Evolutionary conservation across 2,888 invertebrate genomes (phyloP).

Genomic region (Chalcis sispes): DNA sequence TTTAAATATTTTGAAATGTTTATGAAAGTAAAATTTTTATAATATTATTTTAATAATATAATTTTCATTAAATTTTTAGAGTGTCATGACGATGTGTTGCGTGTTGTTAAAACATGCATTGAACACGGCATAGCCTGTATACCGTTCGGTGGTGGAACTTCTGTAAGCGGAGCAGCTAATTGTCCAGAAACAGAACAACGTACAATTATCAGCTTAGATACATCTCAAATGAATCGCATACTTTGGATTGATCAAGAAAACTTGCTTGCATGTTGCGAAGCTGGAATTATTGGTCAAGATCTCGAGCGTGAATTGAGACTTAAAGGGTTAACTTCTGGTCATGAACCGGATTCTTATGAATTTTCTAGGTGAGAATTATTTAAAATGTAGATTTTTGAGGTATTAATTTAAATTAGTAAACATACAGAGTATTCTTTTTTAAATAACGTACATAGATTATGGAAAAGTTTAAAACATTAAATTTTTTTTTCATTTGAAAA

Average conservation of each 20-base stretch:
- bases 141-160: conserved; percentile 96
- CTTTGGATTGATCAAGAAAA: conserved; percentile 94
- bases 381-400: too few relatives aligned
- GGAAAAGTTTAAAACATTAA: too few relatives aligned
- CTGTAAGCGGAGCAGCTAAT: conserved; percentile 91
- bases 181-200: conserved; percentile 88
- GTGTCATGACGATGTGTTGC: conserved; percentile 89
- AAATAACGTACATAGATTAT: too few relatives aligned
- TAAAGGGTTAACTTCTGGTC: conserved; percentile 92
- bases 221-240: conserved; percentile 96
- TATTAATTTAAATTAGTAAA: too few relatives aligned
- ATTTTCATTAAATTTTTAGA: too few relatives aligned
- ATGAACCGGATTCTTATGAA: conserved; percentile 99
- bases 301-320: conserved; percentile 89
- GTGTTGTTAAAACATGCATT: conserved; percentile 86
- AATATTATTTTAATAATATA: too few relatives aligned
- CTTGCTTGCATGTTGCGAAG: conserved; percentile 88
- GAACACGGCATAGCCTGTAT: conserved; percentile 88
- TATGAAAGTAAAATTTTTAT: too few relatives aligned
- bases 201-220: conserved; percentile 93
- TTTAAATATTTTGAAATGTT: too few relatives aligned
- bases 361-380: conserved; percentile 83
- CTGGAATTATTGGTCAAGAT: conserved; percentile 96
- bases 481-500: too few relatives aligned
- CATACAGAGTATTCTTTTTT: too few relatives aligned